A percentile compares a stretch with the other conserved stretches of the same genome.
These are phyloP conservation scores for Microdon myrmicae DNA, from an alignment of 2,888 invertebrate species.

Conservation along the genomic window DNA sequence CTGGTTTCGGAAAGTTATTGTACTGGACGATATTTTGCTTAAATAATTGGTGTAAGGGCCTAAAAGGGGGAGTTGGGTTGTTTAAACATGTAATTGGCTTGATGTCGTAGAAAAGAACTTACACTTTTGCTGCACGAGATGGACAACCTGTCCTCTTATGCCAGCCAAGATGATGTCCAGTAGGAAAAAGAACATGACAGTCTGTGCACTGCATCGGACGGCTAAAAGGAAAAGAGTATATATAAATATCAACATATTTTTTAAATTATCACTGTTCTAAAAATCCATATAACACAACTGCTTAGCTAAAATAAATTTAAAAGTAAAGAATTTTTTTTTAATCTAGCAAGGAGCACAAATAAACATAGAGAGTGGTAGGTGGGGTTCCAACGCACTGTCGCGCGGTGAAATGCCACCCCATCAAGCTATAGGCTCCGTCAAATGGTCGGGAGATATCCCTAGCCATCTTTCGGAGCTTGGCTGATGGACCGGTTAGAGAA, in stretches of 20 bases:
- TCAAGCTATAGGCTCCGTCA: no score
- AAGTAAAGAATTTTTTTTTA: no score
- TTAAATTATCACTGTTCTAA: no score
- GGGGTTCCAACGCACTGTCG: no score
- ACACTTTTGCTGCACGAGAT: conserved; percentile 64
- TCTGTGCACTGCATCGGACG: conserved; percentile 66
- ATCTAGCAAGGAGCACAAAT: no score
- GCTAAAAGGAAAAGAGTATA: conserved; percentile 48
- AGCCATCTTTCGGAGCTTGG: no score
- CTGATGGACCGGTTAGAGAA: no score
- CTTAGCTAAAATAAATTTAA: no score
- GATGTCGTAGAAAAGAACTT: conserved; percentile 29
- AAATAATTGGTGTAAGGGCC: conserved; percentile 64
- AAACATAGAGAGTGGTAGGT: no score
- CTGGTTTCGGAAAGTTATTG: conserved; percentile 62
- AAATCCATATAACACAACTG: no score
- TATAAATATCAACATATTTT: background rate
- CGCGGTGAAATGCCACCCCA: no score
- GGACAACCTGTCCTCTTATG: conserved; percentile 66
- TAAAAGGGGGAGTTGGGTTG: conserved; percentile 17
- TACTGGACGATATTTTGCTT: conserved; percentile 66
- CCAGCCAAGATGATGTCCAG: conserved; percentile 66
- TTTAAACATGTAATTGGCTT: background rate
- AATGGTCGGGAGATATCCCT: no score
- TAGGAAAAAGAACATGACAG: conserved; percentile 64